Evolutionary conservation across 2,113 vertebrate species (phyloP).

Genomic region (Todiramphus chloris): DNA sequence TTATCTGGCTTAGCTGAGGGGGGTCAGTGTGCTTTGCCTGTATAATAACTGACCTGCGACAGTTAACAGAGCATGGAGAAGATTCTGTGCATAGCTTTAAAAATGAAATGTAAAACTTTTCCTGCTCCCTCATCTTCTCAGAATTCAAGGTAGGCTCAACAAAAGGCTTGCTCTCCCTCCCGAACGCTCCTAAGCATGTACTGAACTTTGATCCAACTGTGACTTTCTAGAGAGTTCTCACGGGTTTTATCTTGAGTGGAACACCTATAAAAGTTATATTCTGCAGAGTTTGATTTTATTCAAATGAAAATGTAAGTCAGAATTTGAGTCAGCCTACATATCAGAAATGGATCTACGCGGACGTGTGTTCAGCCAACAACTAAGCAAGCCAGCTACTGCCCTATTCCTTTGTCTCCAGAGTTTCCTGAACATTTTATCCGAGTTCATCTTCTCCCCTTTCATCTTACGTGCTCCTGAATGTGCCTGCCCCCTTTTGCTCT

Average conservation of each 20-base stretch:
- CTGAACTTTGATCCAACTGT: not conserved
- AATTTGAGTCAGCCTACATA: not conserved
- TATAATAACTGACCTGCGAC: not conserved
- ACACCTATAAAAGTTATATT: not conserved
- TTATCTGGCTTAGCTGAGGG: not conserved
- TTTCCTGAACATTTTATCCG: not conserved
- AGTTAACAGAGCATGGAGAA: not conserved
- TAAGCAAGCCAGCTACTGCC: not conserved
- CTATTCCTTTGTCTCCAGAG: not conserved
- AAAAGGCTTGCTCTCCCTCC: not conserved
- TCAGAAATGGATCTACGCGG: not conserved
- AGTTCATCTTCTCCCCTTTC: not conserved
- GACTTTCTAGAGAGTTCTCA: not conserved
- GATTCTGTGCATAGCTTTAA: not conserved
- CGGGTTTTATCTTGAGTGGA: not conserved
- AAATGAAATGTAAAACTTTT: not conserved
- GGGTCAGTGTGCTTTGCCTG: not conserved
- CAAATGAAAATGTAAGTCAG: not conserved
- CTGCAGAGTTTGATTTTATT: not conserved
- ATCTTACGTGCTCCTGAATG: not conserved
- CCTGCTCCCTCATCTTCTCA: not conserved
- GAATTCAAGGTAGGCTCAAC: not conserved
- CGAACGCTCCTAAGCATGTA: not conserved
- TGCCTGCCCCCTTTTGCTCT: not conserved
- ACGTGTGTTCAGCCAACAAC: not conserved